Conservation (phyloP, 2,113 vertebrate genomes). For the Taxidea taxus region DNA sequence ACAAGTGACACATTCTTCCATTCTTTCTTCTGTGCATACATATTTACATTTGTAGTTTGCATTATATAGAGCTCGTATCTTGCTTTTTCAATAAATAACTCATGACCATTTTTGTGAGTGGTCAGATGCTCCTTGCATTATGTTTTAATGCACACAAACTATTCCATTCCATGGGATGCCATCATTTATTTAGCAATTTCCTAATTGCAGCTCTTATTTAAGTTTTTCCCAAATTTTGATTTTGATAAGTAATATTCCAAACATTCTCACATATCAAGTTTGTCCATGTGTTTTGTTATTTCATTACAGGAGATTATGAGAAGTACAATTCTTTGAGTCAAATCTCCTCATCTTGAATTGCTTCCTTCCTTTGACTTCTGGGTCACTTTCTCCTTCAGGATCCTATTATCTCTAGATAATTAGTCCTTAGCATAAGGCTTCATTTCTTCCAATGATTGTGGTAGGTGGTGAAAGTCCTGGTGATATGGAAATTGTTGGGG, state of each 20-base stretch:
- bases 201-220: neutral
- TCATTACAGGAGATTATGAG: neutral
- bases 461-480: neutral
- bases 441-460: neutral
- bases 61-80: neutral
- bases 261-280: neutral
- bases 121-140: neutral
- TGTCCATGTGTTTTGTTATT: neutral
- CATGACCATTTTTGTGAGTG: neutral
- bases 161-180: neutral
- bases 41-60: neutral
- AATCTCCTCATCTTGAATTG: neutral
- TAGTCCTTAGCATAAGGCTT: neutral
- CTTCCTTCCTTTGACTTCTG: neutral
- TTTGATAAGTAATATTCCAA: neutral
- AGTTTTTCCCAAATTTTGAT: neutral
- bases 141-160: neutral
- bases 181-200: neutral
- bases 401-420: neutral
- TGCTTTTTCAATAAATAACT: constrained; percentile 30
- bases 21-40: neutral
- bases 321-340: neutral
- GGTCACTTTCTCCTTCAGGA: neutral
- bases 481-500: neutral
- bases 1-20: neutral